A percentile compares a stretch with the other conserved stretches of the same genome.
Evolutionary conservation across 2,113 vertebrate genomes (phyloP).

Genomic region (Phasianus colchicus): DNA sequence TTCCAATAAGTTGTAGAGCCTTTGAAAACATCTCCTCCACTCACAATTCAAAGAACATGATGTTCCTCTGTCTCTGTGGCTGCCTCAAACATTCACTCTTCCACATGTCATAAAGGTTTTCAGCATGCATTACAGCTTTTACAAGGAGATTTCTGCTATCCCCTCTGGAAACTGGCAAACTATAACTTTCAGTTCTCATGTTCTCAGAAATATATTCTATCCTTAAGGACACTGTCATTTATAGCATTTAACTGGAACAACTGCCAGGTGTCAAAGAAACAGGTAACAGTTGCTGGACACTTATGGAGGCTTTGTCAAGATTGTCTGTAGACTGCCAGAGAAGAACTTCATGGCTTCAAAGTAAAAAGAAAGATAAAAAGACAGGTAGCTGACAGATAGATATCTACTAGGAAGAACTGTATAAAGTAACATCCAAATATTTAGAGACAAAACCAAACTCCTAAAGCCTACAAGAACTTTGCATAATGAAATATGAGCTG

Average conservation of each 20-base stretch:
- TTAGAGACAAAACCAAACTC: not conserved
- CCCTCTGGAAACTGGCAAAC: not conserved
- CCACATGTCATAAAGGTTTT: not conserved
- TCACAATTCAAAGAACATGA: not conserved
- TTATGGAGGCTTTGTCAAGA: not conserved
- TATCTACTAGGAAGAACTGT: not conserved
- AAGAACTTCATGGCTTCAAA: conserved; percentile 20
- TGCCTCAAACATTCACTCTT: not conserved
- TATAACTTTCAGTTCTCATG: not conserved
- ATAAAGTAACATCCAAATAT: conserved; percentile 24
- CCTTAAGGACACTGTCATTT: not conserved
- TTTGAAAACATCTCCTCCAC: not conserved
- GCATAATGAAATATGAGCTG: not conserved
- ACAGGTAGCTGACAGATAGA: not conserved
- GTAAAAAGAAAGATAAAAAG: not conserved
- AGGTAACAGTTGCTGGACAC: conserved; percentile 14
- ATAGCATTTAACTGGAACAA: not conserved
- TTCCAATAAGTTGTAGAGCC: not conserved
- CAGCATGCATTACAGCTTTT: not conserved
- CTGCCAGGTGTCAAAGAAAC: not conserved
- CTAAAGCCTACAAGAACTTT: not conserved
- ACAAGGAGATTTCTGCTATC: not conserved
- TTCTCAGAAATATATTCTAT: not conserved
- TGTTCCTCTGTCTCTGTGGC: not conserved
- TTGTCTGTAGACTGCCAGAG: not conserved